phyloP scores from a whole-genome alignment of 2,797 vertebrate genomes.

The Malacoraja senta region DNA sequence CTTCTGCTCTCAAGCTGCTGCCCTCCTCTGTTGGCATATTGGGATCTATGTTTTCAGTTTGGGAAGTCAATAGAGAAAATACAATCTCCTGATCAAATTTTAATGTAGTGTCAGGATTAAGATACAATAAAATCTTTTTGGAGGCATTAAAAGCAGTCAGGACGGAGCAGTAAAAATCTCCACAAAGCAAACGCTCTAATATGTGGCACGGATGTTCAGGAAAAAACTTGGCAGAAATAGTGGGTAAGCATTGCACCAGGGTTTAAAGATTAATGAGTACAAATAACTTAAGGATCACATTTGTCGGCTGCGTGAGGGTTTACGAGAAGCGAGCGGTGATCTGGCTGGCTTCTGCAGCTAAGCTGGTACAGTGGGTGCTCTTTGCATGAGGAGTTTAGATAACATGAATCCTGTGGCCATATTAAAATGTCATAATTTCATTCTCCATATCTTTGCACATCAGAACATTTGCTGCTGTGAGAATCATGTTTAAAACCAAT shows the following conservation, averaged over 20 bases:
- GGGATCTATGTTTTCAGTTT: not conserved
- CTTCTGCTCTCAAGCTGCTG: constrained; percentile 21
- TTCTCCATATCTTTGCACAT: not conserved
- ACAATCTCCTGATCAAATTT: not conserved
- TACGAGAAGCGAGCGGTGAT: not conserved
- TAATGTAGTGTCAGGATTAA: not conserved
- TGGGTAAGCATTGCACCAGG: not conserved
- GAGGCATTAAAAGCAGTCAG: not conserved
- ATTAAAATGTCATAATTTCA: not conserved
- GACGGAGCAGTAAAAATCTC: not conserved
- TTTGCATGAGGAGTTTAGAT: not conserved
- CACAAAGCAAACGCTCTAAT: not conserved
- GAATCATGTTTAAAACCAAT: not conserved
- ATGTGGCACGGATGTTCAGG: not conserved
- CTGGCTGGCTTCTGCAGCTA: not conserved
- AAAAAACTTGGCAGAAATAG: not conserved
- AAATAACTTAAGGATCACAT: not conserved
- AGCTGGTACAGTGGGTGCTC: not conserved
- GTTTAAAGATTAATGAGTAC: not conserved
- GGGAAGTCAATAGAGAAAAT: not conserved
- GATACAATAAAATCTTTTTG: not conserved
- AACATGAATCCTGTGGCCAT: not conserved
- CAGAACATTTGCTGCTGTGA: not conserved
- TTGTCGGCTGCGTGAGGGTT: not conserved
- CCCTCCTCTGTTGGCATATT: not conserved